Evolutionary conservation across 2,888 invertebrate genomes (phyloP).

Genomic region (Sarcophaga caerulescens): DNA sequence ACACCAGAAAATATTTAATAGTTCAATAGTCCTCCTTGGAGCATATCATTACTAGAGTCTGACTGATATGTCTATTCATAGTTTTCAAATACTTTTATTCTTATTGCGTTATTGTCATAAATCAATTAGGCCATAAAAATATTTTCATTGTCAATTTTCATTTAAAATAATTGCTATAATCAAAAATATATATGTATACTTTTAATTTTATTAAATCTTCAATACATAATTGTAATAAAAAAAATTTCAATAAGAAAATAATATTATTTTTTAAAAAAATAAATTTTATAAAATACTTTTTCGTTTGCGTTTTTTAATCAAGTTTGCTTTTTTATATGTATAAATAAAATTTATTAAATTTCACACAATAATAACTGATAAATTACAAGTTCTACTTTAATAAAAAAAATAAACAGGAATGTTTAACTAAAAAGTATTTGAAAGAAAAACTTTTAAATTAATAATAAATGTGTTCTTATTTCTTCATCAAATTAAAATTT

Average conservation of each 20-base stretch:
- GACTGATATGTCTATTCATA: no score
- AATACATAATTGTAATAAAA: slow-evolving; percentile 52
- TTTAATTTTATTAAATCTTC: slow-evolving; percentile 51
- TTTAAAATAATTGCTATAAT: no score
- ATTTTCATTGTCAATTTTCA: no score
- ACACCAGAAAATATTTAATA: no score
- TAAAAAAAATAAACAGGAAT: slow-evolving; percentile 50
- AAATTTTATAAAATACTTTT: slow-evolving; percentile 45
- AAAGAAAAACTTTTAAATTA: slow-evolving; percentile 26
- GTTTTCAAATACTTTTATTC: no score
- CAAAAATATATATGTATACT: slow-evolving; percentile 46
- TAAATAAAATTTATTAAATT: slow-evolving; percentile 44
- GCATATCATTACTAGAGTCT: no score
- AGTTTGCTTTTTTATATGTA: not conserved
- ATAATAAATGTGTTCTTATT: not conserved
- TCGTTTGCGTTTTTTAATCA: slow-evolving; percentile 20
- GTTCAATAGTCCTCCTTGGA: no score
- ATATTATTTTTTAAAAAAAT: slow-evolving; percentile 32
- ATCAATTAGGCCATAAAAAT: no score
- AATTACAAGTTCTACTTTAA: slow-evolving; percentile 44
- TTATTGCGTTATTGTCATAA: no score
- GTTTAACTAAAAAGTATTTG: slow-evolving; percentile 45
- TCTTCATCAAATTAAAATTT: not conserved
- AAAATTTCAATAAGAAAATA: slow-evolving; percentile 39
- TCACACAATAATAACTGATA: slow-evolving; percentile 40